These are phyloP conservation scores for Pandemis corylana DNA, from an alignment of 2,888 invertebrate species.

Conservation along the genomic window DNA sequence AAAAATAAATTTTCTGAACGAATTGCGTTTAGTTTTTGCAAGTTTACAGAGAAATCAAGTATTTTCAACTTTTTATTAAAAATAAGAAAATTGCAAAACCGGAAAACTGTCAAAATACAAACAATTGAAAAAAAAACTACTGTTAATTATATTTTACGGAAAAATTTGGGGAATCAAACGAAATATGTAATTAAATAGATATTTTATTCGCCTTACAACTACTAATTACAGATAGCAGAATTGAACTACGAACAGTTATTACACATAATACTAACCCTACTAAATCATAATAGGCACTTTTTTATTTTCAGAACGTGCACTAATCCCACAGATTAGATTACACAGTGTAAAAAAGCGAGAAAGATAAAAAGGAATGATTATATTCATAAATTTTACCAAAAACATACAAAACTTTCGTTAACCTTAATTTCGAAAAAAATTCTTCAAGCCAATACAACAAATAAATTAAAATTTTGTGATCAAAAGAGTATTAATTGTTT, in stretches of 20 bases:
- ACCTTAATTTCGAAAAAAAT: background rate
- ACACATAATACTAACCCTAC: background rate
- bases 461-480: constrained; percentile 45
- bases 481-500: constrained; percentile 44
- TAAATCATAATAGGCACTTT: constrained; percentile 21
- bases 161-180: background rate
- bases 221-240: constrained; percentile 6
- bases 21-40: constrained; percentile 31
- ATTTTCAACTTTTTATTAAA: too few species aligned
- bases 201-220: constrained; percentile 17
- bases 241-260: constrained; percentile 14
- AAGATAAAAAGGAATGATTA: constrained; percentile 2
- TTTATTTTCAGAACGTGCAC: background rate
- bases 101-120: too few species aligned
- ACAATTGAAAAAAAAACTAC: too few species aligned
- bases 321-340: background rate
- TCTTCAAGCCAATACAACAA: constrained; percentile 16
- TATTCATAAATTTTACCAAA: background rate
- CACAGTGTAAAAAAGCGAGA: background rate
- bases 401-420: background rate
- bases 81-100: too few species aligned
- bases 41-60: background rate
- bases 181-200: constrained; percentile 4
- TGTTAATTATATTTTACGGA: too few species aligned
- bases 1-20: constrained; percentile 31